phyloP scores from a whole-genome alignment of 2,797 vertebrate species.

The Sciurus carolinensis region DNA sequence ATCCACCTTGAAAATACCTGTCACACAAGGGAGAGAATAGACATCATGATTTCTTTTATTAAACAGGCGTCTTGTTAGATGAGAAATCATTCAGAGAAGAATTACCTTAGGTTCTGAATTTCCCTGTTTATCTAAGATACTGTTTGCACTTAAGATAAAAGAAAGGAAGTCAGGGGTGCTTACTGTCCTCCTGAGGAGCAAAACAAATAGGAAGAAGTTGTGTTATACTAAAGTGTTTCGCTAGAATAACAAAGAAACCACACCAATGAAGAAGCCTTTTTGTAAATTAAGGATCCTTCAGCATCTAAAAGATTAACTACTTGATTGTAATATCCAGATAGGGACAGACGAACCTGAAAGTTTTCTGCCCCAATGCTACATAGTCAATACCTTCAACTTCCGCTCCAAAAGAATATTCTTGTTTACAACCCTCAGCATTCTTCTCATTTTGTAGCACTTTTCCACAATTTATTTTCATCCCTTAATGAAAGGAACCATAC shows the following conservation, averaged over 20 bases:
- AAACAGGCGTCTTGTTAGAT: not conserved
- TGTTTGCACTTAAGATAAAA: not conserved
- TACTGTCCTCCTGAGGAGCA: not conserved
- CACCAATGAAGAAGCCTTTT: not conserved
- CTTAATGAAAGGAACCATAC: not conserved
- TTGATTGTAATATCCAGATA: not conserved
- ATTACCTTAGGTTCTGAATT: not conserved
- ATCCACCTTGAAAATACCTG: not conserved
- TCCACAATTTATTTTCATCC: not conserved
- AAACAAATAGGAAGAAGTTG: not conserved
- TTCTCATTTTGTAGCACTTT: not conserved
- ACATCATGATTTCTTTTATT: not conserved
- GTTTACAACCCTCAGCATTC: not conserved
- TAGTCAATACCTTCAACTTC: not conserved
- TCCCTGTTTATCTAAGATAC: not conserved
- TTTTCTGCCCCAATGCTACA: not conserved
- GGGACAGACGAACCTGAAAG: not conserved
- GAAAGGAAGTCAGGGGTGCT: not conserved
- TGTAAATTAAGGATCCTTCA: slow-evolving; percentile 10
- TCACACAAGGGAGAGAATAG: not conserved
- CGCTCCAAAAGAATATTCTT: not conserved
- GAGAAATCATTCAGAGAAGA: not conserved
- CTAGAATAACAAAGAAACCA: not conserved
- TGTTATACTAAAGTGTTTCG: not conserved
- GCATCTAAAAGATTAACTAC: not conserved